Conservation (phyloP, 2,113 vertebrate genomes). For the Carlito syrichta region DNA sequence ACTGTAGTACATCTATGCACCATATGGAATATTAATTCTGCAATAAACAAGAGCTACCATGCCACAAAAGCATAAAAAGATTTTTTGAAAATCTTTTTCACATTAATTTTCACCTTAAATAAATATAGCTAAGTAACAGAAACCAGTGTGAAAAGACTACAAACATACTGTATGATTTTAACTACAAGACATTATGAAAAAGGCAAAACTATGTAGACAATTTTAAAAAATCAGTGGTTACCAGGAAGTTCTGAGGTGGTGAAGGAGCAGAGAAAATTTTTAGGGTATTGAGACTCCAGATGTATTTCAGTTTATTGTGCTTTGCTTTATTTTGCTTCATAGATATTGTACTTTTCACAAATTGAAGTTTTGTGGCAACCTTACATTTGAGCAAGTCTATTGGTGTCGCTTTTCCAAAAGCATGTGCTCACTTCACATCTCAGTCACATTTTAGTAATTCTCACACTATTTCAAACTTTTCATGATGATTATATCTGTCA, state of each 20-base stretch:
- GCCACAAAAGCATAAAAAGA: too few species aligned
- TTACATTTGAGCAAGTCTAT: not conserved
- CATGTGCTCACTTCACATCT: not conserved
- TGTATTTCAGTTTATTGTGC: not conserved
- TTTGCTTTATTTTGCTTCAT: not conserved
- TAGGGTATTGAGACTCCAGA: not conserved
- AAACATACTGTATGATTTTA: not conserved
- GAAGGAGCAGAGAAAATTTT: not conserved
- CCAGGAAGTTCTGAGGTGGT: not conserved
- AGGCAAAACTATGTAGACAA: not conserved
- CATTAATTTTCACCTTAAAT: too few species aligned
- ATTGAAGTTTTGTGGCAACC: not conserved
- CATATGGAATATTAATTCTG: not conserved
- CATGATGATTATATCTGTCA: not conserved
- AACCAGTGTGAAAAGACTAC: not conserved
- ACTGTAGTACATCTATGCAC: not conserved
- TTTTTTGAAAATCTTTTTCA: too few species aligned
- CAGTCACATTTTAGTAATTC: not conserved
- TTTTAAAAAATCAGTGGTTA: not conserved
- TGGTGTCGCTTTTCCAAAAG: not conserved
- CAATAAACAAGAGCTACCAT: too few species aligned
- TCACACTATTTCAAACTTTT: not conserved
- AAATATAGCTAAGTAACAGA: not conserved
- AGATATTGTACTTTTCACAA: not conserved
- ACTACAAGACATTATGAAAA: not conserved